phyloP scores from a whole-genome alignment of 1,140 invertebrate genomes.

The Heliconius nattereri region DNA sequence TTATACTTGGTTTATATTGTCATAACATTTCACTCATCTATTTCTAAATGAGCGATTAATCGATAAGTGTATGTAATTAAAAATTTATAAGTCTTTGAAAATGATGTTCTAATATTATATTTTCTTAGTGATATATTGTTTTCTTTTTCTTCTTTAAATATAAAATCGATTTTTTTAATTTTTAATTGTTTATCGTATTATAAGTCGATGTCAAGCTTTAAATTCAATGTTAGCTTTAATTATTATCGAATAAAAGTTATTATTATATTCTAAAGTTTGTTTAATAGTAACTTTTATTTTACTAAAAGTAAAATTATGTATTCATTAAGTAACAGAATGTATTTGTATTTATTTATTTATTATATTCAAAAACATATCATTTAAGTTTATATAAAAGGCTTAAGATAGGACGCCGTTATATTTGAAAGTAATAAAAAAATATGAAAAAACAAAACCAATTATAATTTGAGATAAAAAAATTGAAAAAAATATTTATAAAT shows the following conservation, averaged over 20 bases:
- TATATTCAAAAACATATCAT: constrained; percentile 11
- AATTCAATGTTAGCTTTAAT: constrained; percentile 80
- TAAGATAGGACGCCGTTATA: not conserved
- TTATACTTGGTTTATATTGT: not conserved
- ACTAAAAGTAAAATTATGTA: constrained; percentile 24
- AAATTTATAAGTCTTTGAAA: not conserved
- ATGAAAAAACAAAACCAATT: not conserved
- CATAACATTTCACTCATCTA: not conserved
- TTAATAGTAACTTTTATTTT: constrained; percentile 43
- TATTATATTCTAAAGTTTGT: constrained; percentile 52
- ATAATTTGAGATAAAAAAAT: too few species aligned
- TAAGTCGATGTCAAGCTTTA: constrained; percentile 66
- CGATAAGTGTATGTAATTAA: not conserved
- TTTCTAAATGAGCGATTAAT: not conserved
- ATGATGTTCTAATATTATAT: not conserved
- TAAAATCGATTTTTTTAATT: not conserved
- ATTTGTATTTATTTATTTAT: constrained; percentile 6
- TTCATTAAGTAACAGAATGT: constrained; percentile 5
- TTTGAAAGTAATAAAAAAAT: not conserved
- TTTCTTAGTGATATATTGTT: not conserved
- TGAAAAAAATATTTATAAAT: not conserved
- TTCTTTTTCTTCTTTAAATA: not conserved
- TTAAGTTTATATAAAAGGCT: not conserved
- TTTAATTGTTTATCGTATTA: constrained; percentile 27
- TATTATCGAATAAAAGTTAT: constrained; percentile 65